Evolutionary conservation across 2,113 vertebrate genomes (phyloP), one percentile per base, ranked within the genome.

Genomic region (Dunckerocampus dactyliophorus): DNA sequence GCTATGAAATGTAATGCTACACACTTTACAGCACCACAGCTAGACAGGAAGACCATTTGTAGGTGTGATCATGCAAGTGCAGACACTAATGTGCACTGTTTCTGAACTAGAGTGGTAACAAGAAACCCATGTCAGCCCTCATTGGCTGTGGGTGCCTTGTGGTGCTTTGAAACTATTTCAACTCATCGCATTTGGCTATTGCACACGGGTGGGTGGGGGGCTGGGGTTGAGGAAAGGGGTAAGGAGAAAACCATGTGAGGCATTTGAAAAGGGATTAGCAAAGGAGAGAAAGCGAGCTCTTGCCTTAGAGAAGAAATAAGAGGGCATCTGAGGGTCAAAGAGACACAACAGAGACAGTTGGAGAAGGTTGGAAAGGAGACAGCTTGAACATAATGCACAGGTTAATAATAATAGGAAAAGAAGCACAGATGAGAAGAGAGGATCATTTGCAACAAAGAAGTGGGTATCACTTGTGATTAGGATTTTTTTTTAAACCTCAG

Each of bases 241-340:
- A 63, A 68, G 58, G 66, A 75, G 66, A 70, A 76, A 83, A 79
- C 65, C 74, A 75, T 76, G 82, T 78, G 73, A 75, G 69, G 77
- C 65, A 79, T 77, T 83, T 82, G 61, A 69, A 78, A 77, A 79
- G 72, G 79, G 83, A 75, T 72, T 74, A 87, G 82, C 71, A 85
- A 82, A 85, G 82, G 81, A 86, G 82, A 86, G 83, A 87, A 86
- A 88, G 83, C 84, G 81, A 88, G 79, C 62, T 87, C 83, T 88
- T 91, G 89, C 85, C 90, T 91, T 90, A 67, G 82, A 90, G 89
- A 88, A 92, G 83, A 88, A 91, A 89, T 88, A 92, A 90, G 84
- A 89, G 88, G 82, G 87, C 81, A 87, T 89, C 87, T 91, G 89
- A 86, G 81, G 75, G 89, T 86, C 88, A 81, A 86, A 86, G 71